Conservation (phyloP, 2,888 invertebrate species). For the Gortyna flavago region DNA sequence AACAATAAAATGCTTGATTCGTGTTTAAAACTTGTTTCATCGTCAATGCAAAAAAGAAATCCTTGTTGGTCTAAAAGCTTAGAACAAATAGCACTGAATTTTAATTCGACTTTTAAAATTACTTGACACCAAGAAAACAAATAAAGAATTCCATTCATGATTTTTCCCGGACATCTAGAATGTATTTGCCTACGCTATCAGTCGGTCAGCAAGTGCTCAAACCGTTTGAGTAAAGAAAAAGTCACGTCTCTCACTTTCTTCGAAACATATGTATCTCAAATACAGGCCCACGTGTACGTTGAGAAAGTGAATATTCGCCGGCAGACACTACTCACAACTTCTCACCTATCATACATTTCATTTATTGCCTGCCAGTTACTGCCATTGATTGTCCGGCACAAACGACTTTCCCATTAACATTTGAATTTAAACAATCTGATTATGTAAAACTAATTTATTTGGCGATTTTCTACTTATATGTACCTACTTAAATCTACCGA, state of each 20-base stretch:
- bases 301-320: slow-evolving; percentile 85
- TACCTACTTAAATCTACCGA: slow-evolving; percentile 24
- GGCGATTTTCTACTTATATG: slow-evolving; percentile 50
- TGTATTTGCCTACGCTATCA: slow-evolving; percentile 32
- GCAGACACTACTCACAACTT: slow-evolving; percentile 68
- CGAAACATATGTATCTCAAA: slow-evolving; percentile 78
- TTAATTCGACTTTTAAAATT: slow-evolving; percentile 14
- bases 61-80: slow-evolving; percentile 22
- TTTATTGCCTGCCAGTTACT: slow-evolving; percentile 74
- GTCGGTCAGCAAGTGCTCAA: slow-evolving; percentile 71
- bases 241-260: slow-evolving; percentile 86
- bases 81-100: slow-evolving; percentile 17
- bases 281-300: slow-evolving; percentile 77
- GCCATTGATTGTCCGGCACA: slow-evolving; percentile 73
- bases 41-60: slow-evolving; percentile 24
- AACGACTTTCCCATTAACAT: slow-evolving; percentile 76
- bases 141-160: slow-evolving; percentile 59
- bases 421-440: slow-evolving; percentile 60
- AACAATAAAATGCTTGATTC: slow-evolving; percentile 26
- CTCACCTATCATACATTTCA: slow-evolving; percentile 75
- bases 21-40: slow-evolving; percentile 17
- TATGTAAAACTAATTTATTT: slow-evolving; percentile 52
- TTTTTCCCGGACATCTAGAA: slow-evolving; percentile 48
- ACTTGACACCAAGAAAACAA: slow-evolving; percentile 26
- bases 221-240: slow-evolving; percentile 86